These are phyloP conservation scores for Mus spretus DNA, from an alignment of 2,797 vertebrate species.

Conservation along the genomic window DNA sequence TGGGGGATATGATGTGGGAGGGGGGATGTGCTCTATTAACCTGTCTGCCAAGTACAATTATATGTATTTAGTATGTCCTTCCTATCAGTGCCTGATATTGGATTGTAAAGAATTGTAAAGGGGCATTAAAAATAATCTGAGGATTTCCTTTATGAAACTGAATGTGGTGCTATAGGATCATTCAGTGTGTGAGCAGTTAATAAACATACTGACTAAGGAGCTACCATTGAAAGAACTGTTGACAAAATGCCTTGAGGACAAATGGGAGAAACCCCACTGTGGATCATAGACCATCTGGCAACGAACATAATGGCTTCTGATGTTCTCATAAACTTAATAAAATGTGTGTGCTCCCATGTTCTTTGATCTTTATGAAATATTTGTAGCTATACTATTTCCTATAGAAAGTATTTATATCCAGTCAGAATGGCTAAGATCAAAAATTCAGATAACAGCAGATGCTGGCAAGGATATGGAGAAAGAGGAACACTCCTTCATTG, in stretches of 20 bases:
- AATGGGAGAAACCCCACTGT: conserved; percentile 33
- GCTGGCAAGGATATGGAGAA: too few relatives aligned
- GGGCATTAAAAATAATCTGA: neutral
- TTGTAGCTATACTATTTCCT: conserved; percentile 65
- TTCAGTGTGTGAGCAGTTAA: neutral
- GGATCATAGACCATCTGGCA: conserved; percentile 44
- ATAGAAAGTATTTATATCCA: conserved; percentile 26
- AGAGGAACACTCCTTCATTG: too few relatives aligned
- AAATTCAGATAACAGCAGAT: too few relatives aligned
- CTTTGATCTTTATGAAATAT: conserved; percentile 72
- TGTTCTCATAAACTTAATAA: conserved; percentile 60
- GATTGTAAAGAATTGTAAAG: conserved; percentile 29
- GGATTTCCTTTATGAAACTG: neutral
- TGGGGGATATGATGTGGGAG: too few relatives aligned
- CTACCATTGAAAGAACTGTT: neutral
- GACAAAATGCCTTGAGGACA: conserved; percentile 12
- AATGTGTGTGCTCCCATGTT: conserved; percentile 52
- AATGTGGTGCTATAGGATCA: neutral
- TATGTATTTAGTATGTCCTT: conserved; percentile 5
- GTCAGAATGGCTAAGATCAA: too few relatives aligned
- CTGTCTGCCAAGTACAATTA: conserved; percentile 27
- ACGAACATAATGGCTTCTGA: conserved; percentile 26
- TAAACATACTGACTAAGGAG: conserved; percentile 34
- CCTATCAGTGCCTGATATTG: neutral
- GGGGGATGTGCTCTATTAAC: neutral